Conservation (phyloP, 2,888 invertebrate genomes). For the Torymus auratus region DNA sequence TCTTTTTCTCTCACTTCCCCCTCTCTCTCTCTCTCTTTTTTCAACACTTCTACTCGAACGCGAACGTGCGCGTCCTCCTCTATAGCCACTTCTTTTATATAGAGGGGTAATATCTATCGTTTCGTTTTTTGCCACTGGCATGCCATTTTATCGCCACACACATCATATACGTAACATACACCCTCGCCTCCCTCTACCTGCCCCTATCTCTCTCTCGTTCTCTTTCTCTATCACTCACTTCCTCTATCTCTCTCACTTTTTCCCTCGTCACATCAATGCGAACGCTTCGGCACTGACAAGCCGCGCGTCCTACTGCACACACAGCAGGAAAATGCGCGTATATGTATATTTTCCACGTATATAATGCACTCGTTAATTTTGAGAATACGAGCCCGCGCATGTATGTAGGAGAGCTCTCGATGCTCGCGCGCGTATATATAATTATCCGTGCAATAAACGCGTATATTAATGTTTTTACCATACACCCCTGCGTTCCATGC, state of each 20-base stretch:
- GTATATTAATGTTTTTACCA: conserved; percentile 8
- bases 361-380: conserved; percentile 24
- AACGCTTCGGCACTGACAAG: conserved; percentile 44
- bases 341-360: not conserved
- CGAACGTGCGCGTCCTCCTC: not conserved
- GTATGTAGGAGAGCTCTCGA: not conserved
- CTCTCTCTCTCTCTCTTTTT: not conserved
- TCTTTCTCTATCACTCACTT: not conserved
- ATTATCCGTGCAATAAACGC: not conserved
- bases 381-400: not conserved
- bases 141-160: too few species aligned
- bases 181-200: not conserved
- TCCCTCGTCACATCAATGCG: not conserved
- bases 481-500: not conserved
- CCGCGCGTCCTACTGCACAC: not conserved
- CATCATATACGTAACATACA: too few species aligned
- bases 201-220: not conserved
- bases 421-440: not conserved
- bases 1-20: not conserved
- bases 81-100: not conserved
- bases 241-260: not conserved
- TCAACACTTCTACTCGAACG: not conserved
- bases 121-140: too few species aligned
- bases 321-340: not conserved
- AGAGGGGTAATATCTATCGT: not conserved